Conservation (phyloP, 2,888 invertebrate species). For the Yponomeuta plumbellus region DNA sequence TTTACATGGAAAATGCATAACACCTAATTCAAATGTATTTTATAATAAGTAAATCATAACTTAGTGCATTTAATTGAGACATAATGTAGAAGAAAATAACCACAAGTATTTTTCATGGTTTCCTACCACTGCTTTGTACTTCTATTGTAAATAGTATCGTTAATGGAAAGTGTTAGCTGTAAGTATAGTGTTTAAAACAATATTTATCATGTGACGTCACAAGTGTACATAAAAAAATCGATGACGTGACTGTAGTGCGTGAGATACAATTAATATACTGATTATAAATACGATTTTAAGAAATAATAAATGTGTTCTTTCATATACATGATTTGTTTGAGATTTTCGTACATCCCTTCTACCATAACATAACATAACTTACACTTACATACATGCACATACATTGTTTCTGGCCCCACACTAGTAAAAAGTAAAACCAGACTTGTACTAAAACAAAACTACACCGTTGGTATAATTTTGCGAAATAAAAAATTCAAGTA, state of each 20-base stretch:
- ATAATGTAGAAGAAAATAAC: no score
- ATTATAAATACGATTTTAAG: constrained; percentile 27
- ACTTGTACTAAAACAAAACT: no score
- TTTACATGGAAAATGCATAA: no score
- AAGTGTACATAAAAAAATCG: constrained; percentile 2
- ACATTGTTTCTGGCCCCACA: no score
- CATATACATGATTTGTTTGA: constrained; percentile 29
- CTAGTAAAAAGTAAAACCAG: no score
- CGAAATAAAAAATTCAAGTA: no score
- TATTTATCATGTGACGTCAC: constrained; percentile 1
- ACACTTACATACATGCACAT: no score
- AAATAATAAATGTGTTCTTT: constrained; percentile 54
- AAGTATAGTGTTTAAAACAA: constrained; percentile 13
- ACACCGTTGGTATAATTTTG: no score
- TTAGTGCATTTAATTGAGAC: no score
- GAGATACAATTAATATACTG: constrained; percentile 18
- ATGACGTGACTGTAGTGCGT: constrained; percentile 17
- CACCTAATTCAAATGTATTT: no score
- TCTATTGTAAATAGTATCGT: neutral
- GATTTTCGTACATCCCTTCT: neutral
- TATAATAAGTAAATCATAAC: no score
- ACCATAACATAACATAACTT: no score
- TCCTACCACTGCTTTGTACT: neutral
- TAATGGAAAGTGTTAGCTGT: constrained; percentile 5
- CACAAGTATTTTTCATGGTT: neutral